A percentile compares a stretch with the other conserved stretches of the same genome.
Evolutionary conservation across 2,888 invertebrate species (phyloP).

Genomic region (Capitulum mitella): DNA sequence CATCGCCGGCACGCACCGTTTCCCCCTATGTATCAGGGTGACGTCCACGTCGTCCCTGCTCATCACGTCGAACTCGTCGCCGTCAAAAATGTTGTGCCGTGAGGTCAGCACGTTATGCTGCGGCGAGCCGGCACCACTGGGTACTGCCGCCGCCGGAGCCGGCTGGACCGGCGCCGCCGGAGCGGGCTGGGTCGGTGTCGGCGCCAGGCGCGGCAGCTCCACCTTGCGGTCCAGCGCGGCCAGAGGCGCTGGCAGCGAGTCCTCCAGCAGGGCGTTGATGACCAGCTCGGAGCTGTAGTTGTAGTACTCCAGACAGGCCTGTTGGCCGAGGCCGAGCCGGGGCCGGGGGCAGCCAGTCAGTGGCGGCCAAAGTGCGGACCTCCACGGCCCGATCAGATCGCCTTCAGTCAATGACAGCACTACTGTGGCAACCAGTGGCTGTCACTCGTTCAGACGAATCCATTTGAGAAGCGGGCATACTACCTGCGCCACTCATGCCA

Average conservation of each 20-base stretch:
- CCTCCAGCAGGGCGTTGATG: conserved; percentile 74
- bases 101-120: conserved; percentile 37
- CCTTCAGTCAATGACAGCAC: no score
- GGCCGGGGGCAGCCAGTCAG: no score
- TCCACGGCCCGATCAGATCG: no score
- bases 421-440: no score
- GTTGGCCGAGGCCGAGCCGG: conserved; percentile 30
- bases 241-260: conserved; percentile 53
- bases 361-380: no score
- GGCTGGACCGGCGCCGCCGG: conserved; percentile 46
- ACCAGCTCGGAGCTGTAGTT: conserved; percentile 66
- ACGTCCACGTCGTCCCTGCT: conserved; percentile 53
- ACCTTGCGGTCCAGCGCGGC: conserved; percentile 32
- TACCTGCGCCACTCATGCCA: no score
- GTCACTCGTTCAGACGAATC: no score
- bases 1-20: conserved; percentile 41
- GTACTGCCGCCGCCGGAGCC: conserved; percentile 40
- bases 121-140: neutral
- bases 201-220: conserved; percentile 33
- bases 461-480: no score
- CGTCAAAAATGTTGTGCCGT: conserved; percentile 63
- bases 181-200: conserved; percentile 30
- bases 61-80: conserved; percentile 69
- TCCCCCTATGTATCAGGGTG: conserved; percentile 48
- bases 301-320: conserved; percentile 68